phyloP scores from a whole-genome alignment of 2,888 invertebrate species.

The Arge pagana region DNA sequence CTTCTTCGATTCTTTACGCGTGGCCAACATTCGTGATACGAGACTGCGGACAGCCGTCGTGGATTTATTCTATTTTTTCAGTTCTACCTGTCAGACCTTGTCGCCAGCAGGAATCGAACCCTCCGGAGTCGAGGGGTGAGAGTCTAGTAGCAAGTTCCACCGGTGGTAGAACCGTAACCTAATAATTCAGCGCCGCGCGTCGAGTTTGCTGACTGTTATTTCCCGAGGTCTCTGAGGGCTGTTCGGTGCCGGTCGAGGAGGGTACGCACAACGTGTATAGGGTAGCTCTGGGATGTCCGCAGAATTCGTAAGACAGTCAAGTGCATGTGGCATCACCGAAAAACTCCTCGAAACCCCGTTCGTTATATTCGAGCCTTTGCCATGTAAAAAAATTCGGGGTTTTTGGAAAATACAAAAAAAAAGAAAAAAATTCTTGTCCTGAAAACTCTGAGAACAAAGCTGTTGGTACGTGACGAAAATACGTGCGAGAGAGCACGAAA shows the following conservation, averaged over 20 bases:
- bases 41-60: conserved; percentile 1
- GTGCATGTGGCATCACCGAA: too few relatives aligned
- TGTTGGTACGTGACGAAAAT: too few relatives aligned
- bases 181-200: conserved; percentile 8
- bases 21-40: too few relatives aligned
- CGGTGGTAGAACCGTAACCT: conserved; percentile 9
- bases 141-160: conserved; percentile 1
- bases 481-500: too few relatives aligned
- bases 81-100: conserved; percentile 1
- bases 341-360: too few relatives aligned
- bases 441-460: too few relatives aligned
- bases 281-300: not conserved
- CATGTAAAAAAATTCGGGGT: too few relatives aligned
- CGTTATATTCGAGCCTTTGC: too few relatives aligned
- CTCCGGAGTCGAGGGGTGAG: not conserved
- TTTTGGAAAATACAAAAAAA: too few relatives aligned
- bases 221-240: too few relatives aligned
- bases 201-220: conserved; percentile 1
- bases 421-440: too few relatives aligned
- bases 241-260: not conserved
- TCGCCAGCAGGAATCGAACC: not conserved
- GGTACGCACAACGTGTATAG: not conserved
- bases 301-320: conserved; percentile 5
- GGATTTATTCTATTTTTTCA: conserved; percentile 11
- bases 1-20: too few relatives aligned